Evolutionary conservation across 2,888 invertebrate genomes (phyloP).

Genomic region (Nymphalis urticae): DNA sequence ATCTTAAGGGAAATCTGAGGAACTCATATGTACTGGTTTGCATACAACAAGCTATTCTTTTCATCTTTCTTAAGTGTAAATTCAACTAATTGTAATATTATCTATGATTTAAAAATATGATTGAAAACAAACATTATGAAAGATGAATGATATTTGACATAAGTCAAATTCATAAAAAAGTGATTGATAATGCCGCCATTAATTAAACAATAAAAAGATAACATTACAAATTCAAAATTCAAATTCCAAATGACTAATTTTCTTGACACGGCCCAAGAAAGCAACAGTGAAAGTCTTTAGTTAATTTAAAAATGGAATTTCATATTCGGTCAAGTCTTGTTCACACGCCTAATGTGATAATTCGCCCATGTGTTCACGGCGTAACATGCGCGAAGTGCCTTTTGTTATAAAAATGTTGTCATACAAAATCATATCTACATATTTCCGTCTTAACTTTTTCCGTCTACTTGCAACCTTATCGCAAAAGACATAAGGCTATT

Average conservation of each 20-base stretch:
- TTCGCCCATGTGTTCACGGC: conserved; percentile 51
- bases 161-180: neutral
- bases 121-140: no score
- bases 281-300: conserved; percentile 65
- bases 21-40: conserved; percentile 1
- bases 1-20: conserved; percentile 5
- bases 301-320: conserved; percentile 50
- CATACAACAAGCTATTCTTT: conserved; percentile 6
- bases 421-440: conserved; percentile 45
- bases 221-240: conserved; percentile 25
- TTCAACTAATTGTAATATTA: no score
- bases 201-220: conserved; percentile 23
- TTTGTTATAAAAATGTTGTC: conserved; percentile 58
- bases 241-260: conserved; percentile 23
- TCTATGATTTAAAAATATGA: no score
- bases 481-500: conserved; percentile 20
- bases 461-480: conserved; percentile 28
- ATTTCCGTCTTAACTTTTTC: conserved; percentile 6
- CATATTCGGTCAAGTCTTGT: conserved; percentile 53
- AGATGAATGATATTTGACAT: no score
- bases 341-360: conserved; percentile 69
- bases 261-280: conserved; percentile 48
- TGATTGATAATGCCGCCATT: conserved; percentile 2
- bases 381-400: conserved; percentile 56
- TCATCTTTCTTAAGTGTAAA: neutral